A percentile compares a stretch with the other conserved stretches of the same genome.
phyloP scores from a whole-genome alignment of 64 coral and sea anemone genomes.

The Porites lutea region DNA sequence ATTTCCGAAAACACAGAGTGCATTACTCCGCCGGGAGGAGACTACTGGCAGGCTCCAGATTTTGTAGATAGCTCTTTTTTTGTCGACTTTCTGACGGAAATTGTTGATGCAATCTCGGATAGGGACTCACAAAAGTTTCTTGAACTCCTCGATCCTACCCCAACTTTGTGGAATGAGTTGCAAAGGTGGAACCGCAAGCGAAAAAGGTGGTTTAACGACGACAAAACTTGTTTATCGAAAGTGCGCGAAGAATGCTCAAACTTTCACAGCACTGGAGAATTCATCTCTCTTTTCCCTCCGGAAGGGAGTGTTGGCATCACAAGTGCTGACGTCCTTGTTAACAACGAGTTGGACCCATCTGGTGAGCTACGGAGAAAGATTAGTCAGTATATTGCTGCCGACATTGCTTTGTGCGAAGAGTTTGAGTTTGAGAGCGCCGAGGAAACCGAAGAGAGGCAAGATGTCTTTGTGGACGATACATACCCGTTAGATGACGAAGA shows the following conservation, averaged over 20 bases:
- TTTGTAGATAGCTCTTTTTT: not conserved
- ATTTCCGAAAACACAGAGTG: not conserved
- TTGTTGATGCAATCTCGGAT: not conserved
- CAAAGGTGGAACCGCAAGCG: not conserved
- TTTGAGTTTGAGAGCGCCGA: not conserved
- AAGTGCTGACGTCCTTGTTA: not conserved
- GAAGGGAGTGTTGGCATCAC: not conserved
- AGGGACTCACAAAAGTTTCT: not conserved
- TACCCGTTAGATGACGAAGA: constrained; percentile 10
- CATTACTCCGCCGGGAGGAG: not conserved
- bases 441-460: not conserved
- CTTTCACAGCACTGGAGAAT: not conserved
- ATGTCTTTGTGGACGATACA: not conserved
- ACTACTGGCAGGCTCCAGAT: constrained; percentile 1
- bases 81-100: not conserved
- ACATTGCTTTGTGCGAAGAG: not conserved
- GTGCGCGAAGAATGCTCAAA: not conserved
- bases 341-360: not conserved
- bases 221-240: not conserved
- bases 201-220: not conserved
- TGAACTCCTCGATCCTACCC: not conserved
- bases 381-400: not conserved
- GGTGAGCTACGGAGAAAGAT: not conserved
- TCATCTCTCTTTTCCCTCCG: not conserved
- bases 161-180: not conserved